These are phyloP conservation scores for Tachycineta bicolor DNA, from an alignment of 2,113 vertebrate species.

Conservation along the genomic window DNA sequence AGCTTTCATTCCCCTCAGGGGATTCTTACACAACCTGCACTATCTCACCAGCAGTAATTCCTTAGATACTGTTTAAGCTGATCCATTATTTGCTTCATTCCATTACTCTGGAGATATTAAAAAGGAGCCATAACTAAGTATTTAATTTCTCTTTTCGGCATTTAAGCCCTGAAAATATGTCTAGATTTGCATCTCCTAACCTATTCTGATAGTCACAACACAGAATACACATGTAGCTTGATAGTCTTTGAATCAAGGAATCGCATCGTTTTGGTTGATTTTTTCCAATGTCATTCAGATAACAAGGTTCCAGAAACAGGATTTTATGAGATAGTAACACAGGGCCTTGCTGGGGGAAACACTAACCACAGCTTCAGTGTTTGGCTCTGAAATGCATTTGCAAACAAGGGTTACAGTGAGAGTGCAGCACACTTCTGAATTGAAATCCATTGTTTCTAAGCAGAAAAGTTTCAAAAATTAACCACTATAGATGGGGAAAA, in stretches of 20 bases:
- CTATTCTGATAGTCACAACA: neutral
- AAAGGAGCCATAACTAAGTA: constrained; percentile 17
- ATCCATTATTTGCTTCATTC: constrained; percentile 3
- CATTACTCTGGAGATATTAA: neutral
- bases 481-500: neutral
- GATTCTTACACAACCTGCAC: neutral
- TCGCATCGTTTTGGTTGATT: neutral
- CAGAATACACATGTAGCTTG: neutral
- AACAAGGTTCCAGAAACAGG: neutral
- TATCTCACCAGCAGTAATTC: constrained; percentile 17
- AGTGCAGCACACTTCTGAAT: neutral
- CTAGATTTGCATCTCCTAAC: neutral
- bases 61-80: constrained; percentile 4
- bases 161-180: constrained; percentile 5
- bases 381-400: neutral
- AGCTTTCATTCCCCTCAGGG: neutral
- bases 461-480: neutral
- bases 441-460: neutral
- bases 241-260: neutral
- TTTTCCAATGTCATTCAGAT: neutral
- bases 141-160: constrained; percentile 14
- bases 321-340: neutral
- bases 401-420: neutral
- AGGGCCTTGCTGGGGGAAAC: neutral
- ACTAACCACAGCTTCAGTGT: neutral